Evolutionary conservation across 92 coral and sea anemone genomes (phyloP), one percentile per base, ranked within the genome.

Genomic region (Metridium senile): DNA sequence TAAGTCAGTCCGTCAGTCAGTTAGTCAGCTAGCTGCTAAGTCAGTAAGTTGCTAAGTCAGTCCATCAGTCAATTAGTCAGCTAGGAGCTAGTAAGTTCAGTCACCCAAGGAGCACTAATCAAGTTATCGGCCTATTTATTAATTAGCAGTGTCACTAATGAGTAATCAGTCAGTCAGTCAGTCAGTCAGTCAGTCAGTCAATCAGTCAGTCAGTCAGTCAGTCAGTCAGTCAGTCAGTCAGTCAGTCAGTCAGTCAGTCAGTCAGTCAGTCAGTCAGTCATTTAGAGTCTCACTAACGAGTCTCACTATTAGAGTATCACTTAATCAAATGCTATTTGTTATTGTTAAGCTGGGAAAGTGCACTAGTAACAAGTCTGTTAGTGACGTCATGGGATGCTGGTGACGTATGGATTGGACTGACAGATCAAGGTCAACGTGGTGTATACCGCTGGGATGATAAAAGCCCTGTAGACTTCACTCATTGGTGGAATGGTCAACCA

Each of bases 401-500:
- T 9, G 93, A 90, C 34, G 11, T 92, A 16, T 92, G 97, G 97
- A 89, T 89, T 7, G 97, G 97, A 13, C 79, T 92, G 9, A 79
- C 87, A 45, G 97, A 92, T 69, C 34, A 62, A 0, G 70, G 64
- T 11, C 71, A 71, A 64, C 89, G 83, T 35, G 78, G 78, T 17
- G 77, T 74, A 51, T 92, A 92, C 84, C 70, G 74, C 45, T 92
- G 97, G 97, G 29, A 82, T 11, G 97, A 92, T 62, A 79, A 74
- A 59, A 66, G 85, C 23, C 34, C 87, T 18, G 75, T 92, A 0
- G 85, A 83, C 33, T 92, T 80, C 58, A 83, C 90, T 53, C 88
- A 90, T 70, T 96, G 99, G 99, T 88, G 79, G 69, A 85, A 79
- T 76, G 93, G 89, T 8, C 93, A 96, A 81, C 99, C 99, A 33